Evolutionary conservation across 2,797 vertebrate genomes (phyloP).

Genomic region (Melanotaenia trifasciata): DNA sequence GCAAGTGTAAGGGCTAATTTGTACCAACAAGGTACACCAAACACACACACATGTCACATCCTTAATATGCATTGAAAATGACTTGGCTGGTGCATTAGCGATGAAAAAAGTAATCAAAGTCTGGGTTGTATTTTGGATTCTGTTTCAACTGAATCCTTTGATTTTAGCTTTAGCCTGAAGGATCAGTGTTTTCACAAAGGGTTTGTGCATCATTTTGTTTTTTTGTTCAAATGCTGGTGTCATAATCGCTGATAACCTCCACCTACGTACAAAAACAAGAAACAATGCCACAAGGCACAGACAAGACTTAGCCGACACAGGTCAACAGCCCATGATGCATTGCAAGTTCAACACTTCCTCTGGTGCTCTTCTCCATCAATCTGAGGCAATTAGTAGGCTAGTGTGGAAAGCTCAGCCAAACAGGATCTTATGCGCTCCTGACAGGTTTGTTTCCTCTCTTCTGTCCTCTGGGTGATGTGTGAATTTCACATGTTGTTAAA

Average conservation of each 20-base stretch:
- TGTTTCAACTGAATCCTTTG: conserved; percentile 29
- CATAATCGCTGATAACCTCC: conserved; percentile 38
- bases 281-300: conserved; percentile 41
- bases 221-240: conserved; percentile 7
- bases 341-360: conserved; percentile 56
- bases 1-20: conserved; percentile 40
- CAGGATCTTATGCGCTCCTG: conserved; percentile 24
- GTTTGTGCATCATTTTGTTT: conserved; percentile 18
- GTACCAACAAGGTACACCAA: conserved; percentile 13
- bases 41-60: neutral
- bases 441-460: conserved; percentile 38
- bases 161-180: conserved; percentile 30
- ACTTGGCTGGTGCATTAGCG: conserved; percentile 8
- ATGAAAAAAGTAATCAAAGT: conserved; percentile 2
- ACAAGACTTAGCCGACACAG: conserved; percentile 36
- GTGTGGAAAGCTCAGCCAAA: conserved; percentile 48
- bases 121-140: conserved; percentile 50
- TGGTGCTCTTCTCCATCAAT: conserved; percentile 58
- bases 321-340: conserved; percentile 62
- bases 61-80: conserved; percentile 14
- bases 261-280: conserved; percentile 13
- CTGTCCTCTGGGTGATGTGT: conserved; percentile 36
- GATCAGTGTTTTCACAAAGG: conserved; percentile 35
- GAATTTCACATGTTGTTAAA: conserved; percentile 60
- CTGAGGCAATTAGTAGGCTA: conserved; percentile 60